Conservation (phyloP, 2,888 invertebrate species). For the Seira ritae region DNA sequence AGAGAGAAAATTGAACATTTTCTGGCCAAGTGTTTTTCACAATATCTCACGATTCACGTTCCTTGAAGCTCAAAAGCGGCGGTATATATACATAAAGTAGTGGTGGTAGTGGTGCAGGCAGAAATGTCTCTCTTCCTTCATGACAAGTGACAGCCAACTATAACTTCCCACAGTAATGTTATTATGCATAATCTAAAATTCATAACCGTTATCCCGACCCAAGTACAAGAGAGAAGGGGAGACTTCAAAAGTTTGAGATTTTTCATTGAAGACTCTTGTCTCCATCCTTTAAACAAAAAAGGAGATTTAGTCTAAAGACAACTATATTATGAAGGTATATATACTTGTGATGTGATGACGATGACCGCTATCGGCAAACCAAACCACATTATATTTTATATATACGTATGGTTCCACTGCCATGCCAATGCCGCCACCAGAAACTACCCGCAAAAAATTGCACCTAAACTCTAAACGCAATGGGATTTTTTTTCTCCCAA, state of each 20-base stretch:
- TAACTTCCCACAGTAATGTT: not conserved
- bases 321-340: no score
- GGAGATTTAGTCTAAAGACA: no score
- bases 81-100: no score
- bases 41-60: constrained; percentile 18
- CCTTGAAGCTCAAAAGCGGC: no score
- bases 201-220: no score
- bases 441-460: not conserved
- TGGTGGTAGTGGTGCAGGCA: no score
- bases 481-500: not conserved
- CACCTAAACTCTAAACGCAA: not conserved
- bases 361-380: not conserved
- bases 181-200: constrained; percentile 31
- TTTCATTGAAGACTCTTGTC: no score
- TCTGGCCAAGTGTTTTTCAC: constrained; percentile 2
- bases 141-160: constrained; percentile 38
- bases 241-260: no score
- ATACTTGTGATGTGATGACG: no score
- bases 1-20: not conserved
- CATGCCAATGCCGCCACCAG: no score
- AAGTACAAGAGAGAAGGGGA: no score
- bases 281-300: no score
- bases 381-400: not conserved
- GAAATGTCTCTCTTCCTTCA: constrained; percentile 39
- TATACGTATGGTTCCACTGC: not conserved